Base-by-base conservation (phyloP, 2,113 vertebrate species). In the Catagonus wagneri region DNA sequence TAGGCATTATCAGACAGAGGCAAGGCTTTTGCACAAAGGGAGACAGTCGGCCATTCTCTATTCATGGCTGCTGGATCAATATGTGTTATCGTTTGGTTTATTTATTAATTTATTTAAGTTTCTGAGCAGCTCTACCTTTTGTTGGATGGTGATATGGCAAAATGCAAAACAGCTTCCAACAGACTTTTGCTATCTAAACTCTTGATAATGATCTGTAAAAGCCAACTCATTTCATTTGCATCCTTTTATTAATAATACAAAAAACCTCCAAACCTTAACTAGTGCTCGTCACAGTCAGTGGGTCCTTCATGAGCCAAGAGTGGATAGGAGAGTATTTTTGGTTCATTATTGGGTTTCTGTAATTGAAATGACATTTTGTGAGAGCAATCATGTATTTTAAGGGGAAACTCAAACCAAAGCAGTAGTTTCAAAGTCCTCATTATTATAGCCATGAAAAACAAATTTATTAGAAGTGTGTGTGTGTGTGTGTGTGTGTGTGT, bases 331-430 rank as follows among this genome's bases (percentile, higher is more conserved):
- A 74, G 54, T 71, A 76, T 93, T 95, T 97, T 68, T 32, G 89
- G 74, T 92, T 97, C 86, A 80, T 97, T 96, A 96, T 90, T 91
- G 86, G 90, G 68, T 94, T 97, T 96, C 83, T 94, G 68, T 97
- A 96, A 97, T 95, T 97, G 94, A 96, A 96, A 93, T 97, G 95
- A 93, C 71, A 90, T 97, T 97, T 97, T 79, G 17, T 81, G 92
- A 97, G 90, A 72, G 83, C 80, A 93, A 75, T 94, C 52, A 7
- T 84, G 68, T 91, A 87, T 92, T 96, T 94, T 93, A 90, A 86
- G 68, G 74, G 32, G 93, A 91, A 92, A 95, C 32, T 76, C 29
- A 95, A 97, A 92, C 39, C 75, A 68, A 19, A 50, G 61, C 65
- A 56, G 32, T 85, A 7, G n/a, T 91, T 91, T 76, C 69, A 63